Evolutionary conservation across 2,113 vertebrate genomes (phyloP), one percentile per base, ranked within the genome.

Genomic region (Sakesphorus luctuosus): DNA sequence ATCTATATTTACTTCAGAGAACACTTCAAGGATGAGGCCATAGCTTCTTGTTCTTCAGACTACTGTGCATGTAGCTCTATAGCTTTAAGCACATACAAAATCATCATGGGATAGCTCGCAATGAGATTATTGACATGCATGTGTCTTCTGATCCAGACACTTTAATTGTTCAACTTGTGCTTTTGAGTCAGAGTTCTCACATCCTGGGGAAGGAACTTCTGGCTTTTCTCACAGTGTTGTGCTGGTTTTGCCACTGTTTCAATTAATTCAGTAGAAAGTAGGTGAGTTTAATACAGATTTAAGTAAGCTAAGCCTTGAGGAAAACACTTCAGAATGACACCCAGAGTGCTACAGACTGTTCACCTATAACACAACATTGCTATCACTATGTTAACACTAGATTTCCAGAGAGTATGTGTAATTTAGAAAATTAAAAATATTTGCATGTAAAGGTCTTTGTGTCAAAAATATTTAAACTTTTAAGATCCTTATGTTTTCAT

Each of bases 371-470:
- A 66, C 9, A 74, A 53, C 72, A 31, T 53, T 53, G 33, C 35
- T 68, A 35, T 69, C 24, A 13, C 17, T 50, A 2, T 23, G 43
- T 53, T 63, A 53, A 50, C 21, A n/a, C 4, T 38, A 67, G 40
- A 8, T 6, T 87, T 58, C 13, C 56, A 69, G 25, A 20, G 4
- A 53, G 16, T 13, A 49, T 36, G 15, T 0, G 0, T 18, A 69
- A 82, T 24, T 11, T 38, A 62, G 33, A 79, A 84, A 71, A 33
- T 59, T 4, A 43, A 47, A 21, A 74, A 56, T 11, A 14, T 69
- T 66, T 75, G 17, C 13, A 67, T 53, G 29, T 6, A 46, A 84
- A 33, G 14, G 14, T 3, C 12, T 28, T 31, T 56, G 6, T 43
- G 24, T 38, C 38, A 87, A 76, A 86, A 67, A 43, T 40, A 11